These are phyloP conservation scores for Monodelphis domestica DNA, from an alignment of 2,797 vertebrate genomes.

Conservation along the genomic window DNA sequence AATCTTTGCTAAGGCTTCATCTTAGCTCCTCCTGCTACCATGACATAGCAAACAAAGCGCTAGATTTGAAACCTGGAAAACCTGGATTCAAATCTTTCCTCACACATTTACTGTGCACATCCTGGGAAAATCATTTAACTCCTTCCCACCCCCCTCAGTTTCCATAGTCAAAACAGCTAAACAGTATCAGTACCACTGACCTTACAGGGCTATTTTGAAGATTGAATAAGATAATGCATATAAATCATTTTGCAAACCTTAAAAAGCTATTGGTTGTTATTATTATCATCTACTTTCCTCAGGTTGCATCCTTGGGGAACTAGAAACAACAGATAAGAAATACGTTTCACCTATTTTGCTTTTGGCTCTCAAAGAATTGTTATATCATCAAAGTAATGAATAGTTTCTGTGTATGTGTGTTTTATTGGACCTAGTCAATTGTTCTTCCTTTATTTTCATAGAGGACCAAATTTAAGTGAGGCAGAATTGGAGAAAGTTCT, in stretches of 20 bases:
- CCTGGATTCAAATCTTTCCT: neutral
- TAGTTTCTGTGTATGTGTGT: neutral
- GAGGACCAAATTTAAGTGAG: too few species aligned
- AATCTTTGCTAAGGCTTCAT: neutral
- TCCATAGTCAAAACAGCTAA: neutral
- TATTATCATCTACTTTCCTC: neutral
- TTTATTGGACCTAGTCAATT: neutral
- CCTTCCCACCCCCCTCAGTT: neutral
- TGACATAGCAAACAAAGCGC: neutral
- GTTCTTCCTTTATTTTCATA: too few species aligned
- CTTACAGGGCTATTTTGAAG: neutral
- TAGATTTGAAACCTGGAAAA: neutral
- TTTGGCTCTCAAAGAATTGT: neutral
- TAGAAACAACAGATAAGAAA: neutral
- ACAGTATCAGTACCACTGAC: neutral
- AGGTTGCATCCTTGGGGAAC: neutral
- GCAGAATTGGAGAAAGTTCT: too few species aligned
- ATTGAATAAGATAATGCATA: neutral
- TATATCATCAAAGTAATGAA: neutral
- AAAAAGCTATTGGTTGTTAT: neutral
- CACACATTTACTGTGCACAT: neutral
- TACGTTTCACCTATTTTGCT: neutral
- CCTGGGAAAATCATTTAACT: neutral
- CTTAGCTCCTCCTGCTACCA: neutral
- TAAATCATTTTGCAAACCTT: neutral